Evolutionary conservation across 2,888 invertebrate species (phyloP).

Genomic region (Pristionchus fissidentatus): DNA sequence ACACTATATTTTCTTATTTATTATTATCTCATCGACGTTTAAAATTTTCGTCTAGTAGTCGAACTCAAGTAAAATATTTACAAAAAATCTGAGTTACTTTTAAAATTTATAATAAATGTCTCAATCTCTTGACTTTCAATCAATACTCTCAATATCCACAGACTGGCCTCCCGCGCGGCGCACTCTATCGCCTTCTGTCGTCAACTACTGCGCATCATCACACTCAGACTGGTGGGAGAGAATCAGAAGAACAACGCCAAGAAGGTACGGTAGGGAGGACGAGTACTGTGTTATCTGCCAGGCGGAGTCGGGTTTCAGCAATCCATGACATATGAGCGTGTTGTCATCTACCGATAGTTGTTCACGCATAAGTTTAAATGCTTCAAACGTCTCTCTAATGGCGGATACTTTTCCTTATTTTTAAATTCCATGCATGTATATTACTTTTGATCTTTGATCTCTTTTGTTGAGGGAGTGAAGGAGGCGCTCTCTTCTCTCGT

Average conservation of each 20-base stretch:
- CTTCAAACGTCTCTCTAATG: no score
- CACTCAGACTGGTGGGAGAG: slow-evolving; percentile 23
- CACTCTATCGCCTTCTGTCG: slow-evolving; percentile 46
- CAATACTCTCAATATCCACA: background rate
- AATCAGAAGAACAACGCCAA: background rate
- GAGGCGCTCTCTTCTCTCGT: background rate
- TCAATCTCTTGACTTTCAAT: background rate
- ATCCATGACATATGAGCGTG: background rate
- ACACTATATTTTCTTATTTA: no score
- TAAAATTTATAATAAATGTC: no score
- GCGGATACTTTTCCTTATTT: no score
- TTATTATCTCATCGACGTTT: no score
- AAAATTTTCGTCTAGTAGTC: no score
- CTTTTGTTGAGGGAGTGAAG: background rate
- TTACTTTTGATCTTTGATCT: background rate
- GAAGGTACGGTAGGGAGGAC: slow-evolving; percentile 20
- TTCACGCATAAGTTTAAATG: background rate
- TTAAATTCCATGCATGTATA: no score
- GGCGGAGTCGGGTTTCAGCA: background rate
- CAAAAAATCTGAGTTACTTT: background rate
- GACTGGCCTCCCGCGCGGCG: slow-evolving; percentile 35
- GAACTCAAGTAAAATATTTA: background rate
- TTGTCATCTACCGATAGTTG: background rate
- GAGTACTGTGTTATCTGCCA: background rate
- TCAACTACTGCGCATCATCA: slow-evolving; percentile 21